Conservation (phyloP, 53 echinoderm and acorn worm genomes). For the Luidia sarsii region DNA sequence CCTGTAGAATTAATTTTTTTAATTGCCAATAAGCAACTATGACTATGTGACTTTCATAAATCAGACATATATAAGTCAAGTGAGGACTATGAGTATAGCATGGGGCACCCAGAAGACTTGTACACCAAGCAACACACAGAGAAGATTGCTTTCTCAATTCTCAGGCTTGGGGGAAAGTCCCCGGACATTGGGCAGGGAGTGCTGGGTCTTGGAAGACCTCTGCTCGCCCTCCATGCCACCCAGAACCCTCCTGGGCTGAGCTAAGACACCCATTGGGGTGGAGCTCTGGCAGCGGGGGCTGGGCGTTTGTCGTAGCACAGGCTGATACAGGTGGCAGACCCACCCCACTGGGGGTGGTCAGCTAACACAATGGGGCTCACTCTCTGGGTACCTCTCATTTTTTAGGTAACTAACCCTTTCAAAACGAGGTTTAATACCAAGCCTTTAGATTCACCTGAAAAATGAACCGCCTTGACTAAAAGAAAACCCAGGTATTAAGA, state of each 20-base stretch:
- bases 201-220: constrained; percentile 16
- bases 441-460: too few relatives aligned
- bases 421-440: too few relatives aligned
- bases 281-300: constrained; percentile 60
- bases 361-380: constrained; percentile 84
- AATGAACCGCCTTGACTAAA: too few relatives aligned
- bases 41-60: too few relatives aligned
- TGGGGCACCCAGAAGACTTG: constrained; percentile 69
- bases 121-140: constrained; percentile 74
- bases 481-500: too few relatives aligned
- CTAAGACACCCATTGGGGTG: constrained; percentile 29
- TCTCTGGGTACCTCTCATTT: constrained; percentile 68
- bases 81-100: too few relatives aligned
- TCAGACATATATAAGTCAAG: too few relatives aligned
- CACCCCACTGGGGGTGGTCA: neutral
- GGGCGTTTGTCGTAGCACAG: constrained; percentile 67
- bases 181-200: constrained; percentile 72
- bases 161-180: constrained; percentile 71
- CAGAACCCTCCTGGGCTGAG: neutral
- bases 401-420: too few relatives aligned
- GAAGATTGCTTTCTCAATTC: constrained; percentile 54
- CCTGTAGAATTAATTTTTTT: too few relatives aligned
- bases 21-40: too few relatives aligned
- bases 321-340: constrained; percentile 50
- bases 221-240: constrained; percentile 1